Conservation (phyloP, 2,888 invertebrate genomes). For the Drosophila yooni region DNA sequence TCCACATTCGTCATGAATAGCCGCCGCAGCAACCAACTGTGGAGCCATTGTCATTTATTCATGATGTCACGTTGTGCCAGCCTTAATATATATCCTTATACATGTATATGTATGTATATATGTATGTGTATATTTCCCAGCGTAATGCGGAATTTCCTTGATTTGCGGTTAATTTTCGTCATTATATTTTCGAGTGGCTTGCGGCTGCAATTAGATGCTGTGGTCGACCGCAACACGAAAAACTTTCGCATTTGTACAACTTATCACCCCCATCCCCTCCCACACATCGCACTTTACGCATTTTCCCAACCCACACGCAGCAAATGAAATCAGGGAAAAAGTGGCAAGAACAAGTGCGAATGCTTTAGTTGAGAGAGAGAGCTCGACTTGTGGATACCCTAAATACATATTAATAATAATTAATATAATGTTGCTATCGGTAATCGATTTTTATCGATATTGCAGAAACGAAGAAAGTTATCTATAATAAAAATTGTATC, state of each 20-base stretch:
- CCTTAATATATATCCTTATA: neutral
- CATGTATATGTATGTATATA: too few species aligned
- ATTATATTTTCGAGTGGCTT: conserved; percentile 39
- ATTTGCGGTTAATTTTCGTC: conserved; percentile 38
- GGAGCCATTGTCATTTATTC: conserved; percentile 12
- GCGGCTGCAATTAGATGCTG: conserved; percentile 54
- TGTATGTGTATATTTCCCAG: conserved; percentile 13
- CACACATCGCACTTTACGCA: neutral
- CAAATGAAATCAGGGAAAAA: neutral
- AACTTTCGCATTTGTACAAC: conserved; percentile 3
- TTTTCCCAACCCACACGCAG: neutral
- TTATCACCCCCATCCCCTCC: neutral
- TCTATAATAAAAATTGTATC: neutral
- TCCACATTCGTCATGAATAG: neutral
- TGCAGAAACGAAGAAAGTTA: neutral
- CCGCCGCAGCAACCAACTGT: conserved; percentile 10
- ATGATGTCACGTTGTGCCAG: conserved; percentile 15
- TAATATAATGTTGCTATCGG: too few species aligned
- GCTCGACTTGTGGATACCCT: neutral
- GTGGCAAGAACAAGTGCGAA: neutral
- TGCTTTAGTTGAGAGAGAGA: neutral
- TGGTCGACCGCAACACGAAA: conserved; percentile 17
- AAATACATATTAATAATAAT: neutral
- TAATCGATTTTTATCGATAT: neutral
- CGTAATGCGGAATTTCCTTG: conserved; percentile 35